These are phyloP conservation scores for Thysanoteuthis rhombus DNA, from an alignment of 2,888 invertebrate species.

Conservation along the genomic window DNA sequence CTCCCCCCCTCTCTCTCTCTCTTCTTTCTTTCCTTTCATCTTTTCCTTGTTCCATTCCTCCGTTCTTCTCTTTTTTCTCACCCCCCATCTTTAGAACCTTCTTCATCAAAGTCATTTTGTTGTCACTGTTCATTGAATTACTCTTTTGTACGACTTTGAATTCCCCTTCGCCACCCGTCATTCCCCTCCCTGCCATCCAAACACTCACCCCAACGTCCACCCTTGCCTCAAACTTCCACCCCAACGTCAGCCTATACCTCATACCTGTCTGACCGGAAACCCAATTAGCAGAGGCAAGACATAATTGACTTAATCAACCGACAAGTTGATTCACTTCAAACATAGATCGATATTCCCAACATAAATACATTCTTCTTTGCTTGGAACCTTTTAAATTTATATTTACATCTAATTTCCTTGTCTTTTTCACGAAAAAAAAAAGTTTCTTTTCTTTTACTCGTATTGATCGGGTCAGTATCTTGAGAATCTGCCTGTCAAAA, in stretches of 20 bases:
- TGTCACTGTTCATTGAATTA: neutral
- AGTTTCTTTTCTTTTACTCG: too few relatives aligned
- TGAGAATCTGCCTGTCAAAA: too few relatives aligned
- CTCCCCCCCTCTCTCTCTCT: neutral
- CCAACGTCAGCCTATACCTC: neutral
- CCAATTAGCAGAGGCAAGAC: neutral
- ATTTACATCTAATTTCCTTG: neutral
- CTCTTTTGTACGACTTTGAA: neutral
- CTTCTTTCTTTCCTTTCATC: neutral
- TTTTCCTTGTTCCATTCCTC: neutral
- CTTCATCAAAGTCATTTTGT: neutral
- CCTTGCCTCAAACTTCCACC: neutral
- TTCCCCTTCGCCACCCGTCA: neutral
- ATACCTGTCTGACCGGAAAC: neutral
- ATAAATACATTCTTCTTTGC: neutral
- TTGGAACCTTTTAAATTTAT: too few relatives aligned
- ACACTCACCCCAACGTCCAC: neutral
- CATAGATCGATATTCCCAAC: neutral
- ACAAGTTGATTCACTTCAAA: neutral
- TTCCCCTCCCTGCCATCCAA: neutral
- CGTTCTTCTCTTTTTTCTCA: neutral
- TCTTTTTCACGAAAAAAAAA: too few relatives aligned
- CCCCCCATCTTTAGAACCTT: neutral
- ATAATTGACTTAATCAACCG: conserved; percentile 12
- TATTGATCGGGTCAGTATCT: too few relatives aligned